phyloP scores from a whole-genome alignment of 2,113 vertebrate genomes.

The Cyprinodon variegatus region DNA sequence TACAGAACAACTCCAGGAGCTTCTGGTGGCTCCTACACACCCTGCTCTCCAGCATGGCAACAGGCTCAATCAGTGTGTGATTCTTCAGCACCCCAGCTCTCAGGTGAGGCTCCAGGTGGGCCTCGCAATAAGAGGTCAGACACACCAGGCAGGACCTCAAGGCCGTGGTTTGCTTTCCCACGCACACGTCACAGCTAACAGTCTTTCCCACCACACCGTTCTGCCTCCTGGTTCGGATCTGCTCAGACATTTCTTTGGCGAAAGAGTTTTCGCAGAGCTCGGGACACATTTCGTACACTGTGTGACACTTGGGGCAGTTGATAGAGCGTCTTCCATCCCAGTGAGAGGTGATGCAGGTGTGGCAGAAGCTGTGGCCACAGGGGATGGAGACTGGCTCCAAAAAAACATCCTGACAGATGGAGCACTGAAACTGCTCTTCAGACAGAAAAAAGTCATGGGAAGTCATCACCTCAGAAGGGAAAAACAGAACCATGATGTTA shows the following conservation, averaged over 20 bases:
- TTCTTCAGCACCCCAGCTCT: conserved; percentile 56
- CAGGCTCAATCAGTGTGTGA: conserved; percentile 77
- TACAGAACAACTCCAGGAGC: conserved; percentile 80
- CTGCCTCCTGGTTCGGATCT: conserved; percentile 48
- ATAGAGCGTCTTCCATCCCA: conserved; percentile 36
- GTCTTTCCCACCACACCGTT: background rate
- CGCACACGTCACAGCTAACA: conserved; percentile 79
- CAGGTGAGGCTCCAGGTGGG: conserved; percentile 73
- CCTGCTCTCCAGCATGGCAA: conserved; percentile 67
- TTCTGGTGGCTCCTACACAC: conserved; percentile 75
- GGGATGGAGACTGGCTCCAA: conserved; percentile 71
- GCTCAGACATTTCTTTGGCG: conserved; percentile 68
- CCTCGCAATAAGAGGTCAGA: conserved; percentile 80
- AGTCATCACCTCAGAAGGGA: conserved; percentile 53
- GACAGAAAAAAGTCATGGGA: conserved; percentile 40
- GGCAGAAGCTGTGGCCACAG: conserved; percentile 79
- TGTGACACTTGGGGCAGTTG: conserved; percentile 65
- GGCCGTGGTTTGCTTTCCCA: conserved; percentile 57
- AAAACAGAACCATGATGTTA: background rate
- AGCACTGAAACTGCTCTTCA: conserved; percentile 70
- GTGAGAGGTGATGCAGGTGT: conserved; percentile 62
- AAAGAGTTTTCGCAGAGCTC: conserved; percentile 70
- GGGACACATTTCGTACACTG: conserved; percentile 45
- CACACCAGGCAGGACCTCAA: conserved; percentile 80
- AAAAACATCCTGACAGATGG: conserved; percentile 71